A percentile compares a stretch with the other conserved stretches of the same genome.
phyloP scores from a whole-genome alignment of 2,113 vertebrate species.

The Mesitornis unicolor region DNA sequence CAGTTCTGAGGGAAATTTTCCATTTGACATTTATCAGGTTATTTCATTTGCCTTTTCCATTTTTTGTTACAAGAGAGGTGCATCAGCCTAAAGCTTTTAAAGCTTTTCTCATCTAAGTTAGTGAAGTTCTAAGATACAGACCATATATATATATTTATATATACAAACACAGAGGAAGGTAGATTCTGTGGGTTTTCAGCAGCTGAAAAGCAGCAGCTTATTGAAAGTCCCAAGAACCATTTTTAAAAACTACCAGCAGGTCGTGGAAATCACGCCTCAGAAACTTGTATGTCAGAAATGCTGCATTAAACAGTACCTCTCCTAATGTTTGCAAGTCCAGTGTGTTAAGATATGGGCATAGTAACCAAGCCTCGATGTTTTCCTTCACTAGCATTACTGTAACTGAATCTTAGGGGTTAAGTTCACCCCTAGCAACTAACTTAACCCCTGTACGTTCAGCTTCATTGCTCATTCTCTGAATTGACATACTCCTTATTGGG shows the following conservation, averaged over 20 bases:
- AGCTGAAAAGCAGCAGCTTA: neutral
- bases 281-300: neutral
- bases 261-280: neutral
- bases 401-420: neutral
- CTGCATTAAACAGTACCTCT: neutral
- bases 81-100: neutral
- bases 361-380: neutral
- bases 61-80: neutral
- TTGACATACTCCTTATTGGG: neutral
- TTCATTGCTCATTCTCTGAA: neutral
- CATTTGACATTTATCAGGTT: neutral
- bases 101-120: neutral
- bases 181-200: neutral
- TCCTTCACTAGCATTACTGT: neutral
- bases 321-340: neutral
- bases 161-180: neutral
- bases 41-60: neutral
- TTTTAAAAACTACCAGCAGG: neutral
- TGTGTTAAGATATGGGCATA: neutral
- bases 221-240: neutral
- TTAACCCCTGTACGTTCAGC: neutral
- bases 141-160: neutral
- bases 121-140: neutral
- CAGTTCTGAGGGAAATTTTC: neutral
- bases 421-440: neutral